phyloP scores from a whole-genome alignment of 2,113 vertebrate genomes.

The Hippocampus zosterae region DNA sequence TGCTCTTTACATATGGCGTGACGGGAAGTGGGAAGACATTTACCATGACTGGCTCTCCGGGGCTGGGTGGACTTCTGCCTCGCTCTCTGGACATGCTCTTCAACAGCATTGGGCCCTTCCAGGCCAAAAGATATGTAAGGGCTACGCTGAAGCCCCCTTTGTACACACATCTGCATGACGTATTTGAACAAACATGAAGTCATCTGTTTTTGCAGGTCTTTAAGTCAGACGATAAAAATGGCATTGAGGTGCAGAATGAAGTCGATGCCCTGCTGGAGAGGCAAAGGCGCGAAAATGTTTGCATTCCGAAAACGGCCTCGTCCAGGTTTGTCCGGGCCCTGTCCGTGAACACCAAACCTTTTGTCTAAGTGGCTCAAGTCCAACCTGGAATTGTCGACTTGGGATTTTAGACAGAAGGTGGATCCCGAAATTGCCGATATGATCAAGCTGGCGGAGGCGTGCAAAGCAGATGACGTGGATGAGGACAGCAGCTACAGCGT shows the following conservation, averaged over 20 bases:
- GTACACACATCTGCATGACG: not conserved
- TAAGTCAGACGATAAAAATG: slow-evolving; percentile 92
- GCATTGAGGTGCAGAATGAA: slow-evolving; percentile 88
- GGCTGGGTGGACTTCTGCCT: slow-evolving; percentile 88
- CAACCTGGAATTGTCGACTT: not conserved
- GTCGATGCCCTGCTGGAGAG: slow-evolving; percentile 90
- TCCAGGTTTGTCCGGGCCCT: slow-evolving; percentile 70
- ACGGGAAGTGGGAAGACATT: slow-evolving; percentile 96
- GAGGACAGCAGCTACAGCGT: slow-evolving; percentile 90
- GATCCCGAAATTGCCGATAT: slow-evolving; percentile 93
- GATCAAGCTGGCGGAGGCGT: slow-evolving; percentile 81
- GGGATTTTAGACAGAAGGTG: slow-evolving; percentile 74
- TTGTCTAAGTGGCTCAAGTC: not conserved
- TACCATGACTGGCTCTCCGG: slow-evolving; percentile 93
- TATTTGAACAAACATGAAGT: not conserved
- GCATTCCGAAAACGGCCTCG: slow-evolving; percentile 73
- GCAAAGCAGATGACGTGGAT: slow-evolving; percentile 78
- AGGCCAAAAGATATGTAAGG: slow-evolving; percentile 91
- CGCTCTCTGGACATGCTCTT: slow-evolving; percentile 93
- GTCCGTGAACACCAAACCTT: not conserved
- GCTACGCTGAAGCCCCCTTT: not conserved
- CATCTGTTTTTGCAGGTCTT: slow-evolving; percentile 78
- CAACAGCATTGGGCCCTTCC: slow-evolving; percentile 85
- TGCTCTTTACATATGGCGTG: slow-evolving; percentile 94
- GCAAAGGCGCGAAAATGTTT: slow-evolving; percentile 80